phyloP scores from a whole-genome alignment of 53 echinoderm and acorn worm genomes.

The Antedon mediterranea region DNA sequence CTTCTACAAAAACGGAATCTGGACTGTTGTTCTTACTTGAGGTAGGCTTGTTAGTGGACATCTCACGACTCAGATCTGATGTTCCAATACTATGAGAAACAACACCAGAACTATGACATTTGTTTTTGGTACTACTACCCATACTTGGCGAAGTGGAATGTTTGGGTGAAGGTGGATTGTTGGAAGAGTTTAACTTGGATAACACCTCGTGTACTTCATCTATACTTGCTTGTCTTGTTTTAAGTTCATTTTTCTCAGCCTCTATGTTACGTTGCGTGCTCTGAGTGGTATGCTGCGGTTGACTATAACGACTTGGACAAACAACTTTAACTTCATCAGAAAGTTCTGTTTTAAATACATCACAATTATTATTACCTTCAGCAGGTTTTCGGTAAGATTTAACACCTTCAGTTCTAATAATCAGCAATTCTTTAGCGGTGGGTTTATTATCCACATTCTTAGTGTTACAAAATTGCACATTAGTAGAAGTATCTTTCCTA shows the following conservation, averaged over 20 bases:
- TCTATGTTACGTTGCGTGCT: neutral
- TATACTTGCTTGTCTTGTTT: neutral
- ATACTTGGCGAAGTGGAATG: neutral
- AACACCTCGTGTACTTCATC: neutral
- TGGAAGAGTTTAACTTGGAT: neutral
- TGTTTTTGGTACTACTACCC: neutral
- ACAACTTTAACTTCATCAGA: neutral
- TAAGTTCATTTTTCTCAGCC: neutral
- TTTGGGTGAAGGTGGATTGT: neutral
- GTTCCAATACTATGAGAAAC: neutral
- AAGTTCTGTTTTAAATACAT: neutral
- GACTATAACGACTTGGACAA: neutral
- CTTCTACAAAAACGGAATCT: neutral
- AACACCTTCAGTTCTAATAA: neutral
- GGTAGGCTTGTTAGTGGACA: neutral
- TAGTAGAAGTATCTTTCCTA: neutral
- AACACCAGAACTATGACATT: neutral
- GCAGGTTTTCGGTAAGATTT: neutral
- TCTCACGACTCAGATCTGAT: neutral
- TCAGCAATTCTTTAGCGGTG: neutral
- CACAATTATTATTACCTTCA: neutral
- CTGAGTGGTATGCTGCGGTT: neutral
- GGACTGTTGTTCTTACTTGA: neutral
- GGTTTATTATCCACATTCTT: neutral
- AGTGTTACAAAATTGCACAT: neutral